phyloP scores from a whole-genome alignment of 1,140 invertebrate species.

The Paramacrobiotus metropolitanus region DNA sequence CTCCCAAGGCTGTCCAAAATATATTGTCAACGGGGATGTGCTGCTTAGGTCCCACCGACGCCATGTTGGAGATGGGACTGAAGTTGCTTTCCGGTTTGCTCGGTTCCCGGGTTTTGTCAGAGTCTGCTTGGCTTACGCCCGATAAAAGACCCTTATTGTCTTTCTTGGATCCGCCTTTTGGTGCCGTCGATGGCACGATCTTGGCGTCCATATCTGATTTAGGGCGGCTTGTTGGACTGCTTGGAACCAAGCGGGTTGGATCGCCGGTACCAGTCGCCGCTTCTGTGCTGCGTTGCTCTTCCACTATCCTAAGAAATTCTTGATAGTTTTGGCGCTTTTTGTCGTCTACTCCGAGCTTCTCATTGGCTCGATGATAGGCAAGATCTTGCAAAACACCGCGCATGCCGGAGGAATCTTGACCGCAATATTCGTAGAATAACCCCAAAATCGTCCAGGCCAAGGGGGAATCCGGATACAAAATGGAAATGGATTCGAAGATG shows the following conservation, averaged over 20 bases:
- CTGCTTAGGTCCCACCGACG: background rate
- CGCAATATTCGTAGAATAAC: background rate
- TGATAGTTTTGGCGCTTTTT: background rate
- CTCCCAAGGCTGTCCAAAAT: background rate
- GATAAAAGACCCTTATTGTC: background rate
- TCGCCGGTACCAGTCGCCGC: too few relatives aligned
- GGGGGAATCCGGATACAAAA: background rate
- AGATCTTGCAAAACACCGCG: background rate
- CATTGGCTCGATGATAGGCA: background rate
- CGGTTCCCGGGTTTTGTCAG: background rate
- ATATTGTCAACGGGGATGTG: background rate
- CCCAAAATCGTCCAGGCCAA: background rate
- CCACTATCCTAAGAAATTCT: background rate
- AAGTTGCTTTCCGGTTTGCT: background rate
- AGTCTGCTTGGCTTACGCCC: background rate
- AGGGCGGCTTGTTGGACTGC: too few relatives aligned
- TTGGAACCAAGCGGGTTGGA: too few relatives aligned
- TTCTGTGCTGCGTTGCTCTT: background rate
- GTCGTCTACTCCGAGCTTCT: background rate
- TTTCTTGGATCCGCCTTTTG: background rate
- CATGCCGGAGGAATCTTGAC: background rate
- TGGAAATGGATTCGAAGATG: background rate
- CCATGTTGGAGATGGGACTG: background rate
- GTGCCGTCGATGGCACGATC: background rate
- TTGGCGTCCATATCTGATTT: too few relatives aligned